Base-by-base conservation (phyloP, 2,797 vertebrate species). In the Diplodus sargus region DNA sequence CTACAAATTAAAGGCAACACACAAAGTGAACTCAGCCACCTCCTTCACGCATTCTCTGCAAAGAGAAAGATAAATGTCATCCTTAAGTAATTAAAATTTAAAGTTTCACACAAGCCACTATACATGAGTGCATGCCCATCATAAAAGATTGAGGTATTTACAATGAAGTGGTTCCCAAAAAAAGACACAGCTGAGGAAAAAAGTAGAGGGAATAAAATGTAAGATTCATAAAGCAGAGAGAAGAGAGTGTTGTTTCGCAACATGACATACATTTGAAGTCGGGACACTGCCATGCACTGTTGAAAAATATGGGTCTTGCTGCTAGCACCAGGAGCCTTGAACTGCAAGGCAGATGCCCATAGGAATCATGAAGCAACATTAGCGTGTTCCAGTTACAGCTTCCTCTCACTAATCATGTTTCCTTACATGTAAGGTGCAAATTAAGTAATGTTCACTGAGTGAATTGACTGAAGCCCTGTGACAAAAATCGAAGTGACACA, bases 101-200 rank as follows among this genome's bases (percentile, higher is more conserved):
- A 83, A 52, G 70, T 83, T 67, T 78, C 81, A 81, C 76, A 71
- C 53, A 64, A 57, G 70, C 85, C 65, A 62, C 66, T 82, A 64
- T 80, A 68, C 86, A 72, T 61, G 77, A 91, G 82, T 82, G 85
- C 82, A 64, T 76, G 28, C 4, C 81, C 70, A 43, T 84, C 78
- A 90, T 91, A 59, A 93, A 92, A 90, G 63, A 91, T 85, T 91
- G 76, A 91, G 77, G 67, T 82, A 83, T 88, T 80, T 74, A 39
- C 84, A 75, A 81, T 81, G 83, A 82, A 70, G 61, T 49, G 59
- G 56, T 51, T 75, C 82, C 81, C 59, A 59, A 85, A 91, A 88
- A 89, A 87, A 82, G 66, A 77, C 75, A 20, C 58, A 51, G 54
- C 51, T 17, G 48, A 61, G 23, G 66, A 62, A 83, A 34, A 60